Percentiles rank a stretch among this genome's conserved stretches.
Evolutionary conservation across 30 jellyfish, hydroid and myxozoan genomes (phyloP).

Genomic region (Sanderia malayensis): DNA sequence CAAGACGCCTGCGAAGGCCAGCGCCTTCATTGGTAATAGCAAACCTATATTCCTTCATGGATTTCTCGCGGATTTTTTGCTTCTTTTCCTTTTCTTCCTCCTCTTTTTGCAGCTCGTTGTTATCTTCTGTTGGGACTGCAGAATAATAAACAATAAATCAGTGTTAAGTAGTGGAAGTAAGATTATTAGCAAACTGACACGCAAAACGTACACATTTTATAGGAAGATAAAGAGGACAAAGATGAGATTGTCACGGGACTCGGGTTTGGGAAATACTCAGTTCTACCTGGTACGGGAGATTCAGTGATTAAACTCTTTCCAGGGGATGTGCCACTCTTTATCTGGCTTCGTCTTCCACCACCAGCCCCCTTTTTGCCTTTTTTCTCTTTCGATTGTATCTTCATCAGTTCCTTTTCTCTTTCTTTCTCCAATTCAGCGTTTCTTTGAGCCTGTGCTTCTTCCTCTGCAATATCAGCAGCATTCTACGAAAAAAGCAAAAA

Average conservation of each 20-base stretch:
- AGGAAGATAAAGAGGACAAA: too few species aligned
- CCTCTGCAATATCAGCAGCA: conserved; percentile 67
- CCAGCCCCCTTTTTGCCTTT: conserved; percentile 64
- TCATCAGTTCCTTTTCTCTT: conserved; percentile 56
- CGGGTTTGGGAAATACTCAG: too few species aligned
- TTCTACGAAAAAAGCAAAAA: conserved; percentile 21
- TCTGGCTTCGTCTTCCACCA: conserved; percentile 50
- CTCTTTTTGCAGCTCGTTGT: conserved; percentile 43
- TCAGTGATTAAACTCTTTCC: conserved; percentile 44
- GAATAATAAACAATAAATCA: too few species aligned
- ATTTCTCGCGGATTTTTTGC: conserved; percentile 50
- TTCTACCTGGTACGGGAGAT: conserved; percentile 76
- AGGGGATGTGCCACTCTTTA: conserved; percentile 58
- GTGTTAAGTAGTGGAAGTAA: too few species aligned
- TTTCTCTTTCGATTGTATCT: conserved; percentile 61
- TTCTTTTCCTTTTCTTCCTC: conserved; percentile 72
- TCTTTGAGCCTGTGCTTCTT: conserved; percentile 64
- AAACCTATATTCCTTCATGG: conserved; percentile 63
- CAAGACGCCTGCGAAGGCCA: conserved; percentile 39
- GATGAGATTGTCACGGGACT: too few species aligned
- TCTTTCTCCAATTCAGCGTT: conserved; percentile 58
- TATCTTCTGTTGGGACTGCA: conserved; percentile 43
- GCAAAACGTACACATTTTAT: too few species aligned
- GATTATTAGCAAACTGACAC: too few species aligned
- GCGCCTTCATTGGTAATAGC: conserved; percentile 59